These are phyloP conservation scores for Trissolcus basalis DNA, from an alignment of 1,140 invertebrate species.

Conservation along the genomic window DNA sequence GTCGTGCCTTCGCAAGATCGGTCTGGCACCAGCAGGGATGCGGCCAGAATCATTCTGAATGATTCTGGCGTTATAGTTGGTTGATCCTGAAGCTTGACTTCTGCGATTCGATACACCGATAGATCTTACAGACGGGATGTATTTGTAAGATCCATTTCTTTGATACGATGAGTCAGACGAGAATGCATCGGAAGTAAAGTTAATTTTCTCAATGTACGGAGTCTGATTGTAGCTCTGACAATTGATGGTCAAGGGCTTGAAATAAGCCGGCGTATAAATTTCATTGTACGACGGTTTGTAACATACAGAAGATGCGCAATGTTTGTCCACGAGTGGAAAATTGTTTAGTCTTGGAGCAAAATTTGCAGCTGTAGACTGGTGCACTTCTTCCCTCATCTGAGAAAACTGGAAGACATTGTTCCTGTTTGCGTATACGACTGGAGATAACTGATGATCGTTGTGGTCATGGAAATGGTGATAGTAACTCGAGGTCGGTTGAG, in stretches of 20 bases:
- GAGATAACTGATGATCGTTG: slow-evolving; percentile 7
- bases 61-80: slow-evolving; percentile 2
- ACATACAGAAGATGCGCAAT: not conserved
- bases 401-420: not conserved
- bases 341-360: not conserved
- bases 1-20: slow-evolving; percentile 4
- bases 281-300: slow-evolving; percentile 4
- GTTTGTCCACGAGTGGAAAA: not conserved
- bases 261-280: not conserved
- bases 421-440: not conserved
- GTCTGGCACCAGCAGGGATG: slow-evolving; percentile 28
- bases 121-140: slow-evolving; percentile 13
- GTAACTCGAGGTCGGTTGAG: not conserved
- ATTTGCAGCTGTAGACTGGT: slow-evolving; percentile 2
- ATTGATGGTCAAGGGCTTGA: not conserved
- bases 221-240: not conserved
- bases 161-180: not conserved
- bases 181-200: no score
- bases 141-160: not conserved
- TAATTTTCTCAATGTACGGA: no score
- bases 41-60: slow-evolving; percentile 15
- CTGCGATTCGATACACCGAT: slow-evolving; percentile 4
- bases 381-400: not conserved
- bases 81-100: not conserved
- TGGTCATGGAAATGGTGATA: slow-evolving; percentile 1